Evolutionary conservation across 2,113 vertebrate species (phyloP).

Genomic region (Amblyornis subalaris): DNA sequence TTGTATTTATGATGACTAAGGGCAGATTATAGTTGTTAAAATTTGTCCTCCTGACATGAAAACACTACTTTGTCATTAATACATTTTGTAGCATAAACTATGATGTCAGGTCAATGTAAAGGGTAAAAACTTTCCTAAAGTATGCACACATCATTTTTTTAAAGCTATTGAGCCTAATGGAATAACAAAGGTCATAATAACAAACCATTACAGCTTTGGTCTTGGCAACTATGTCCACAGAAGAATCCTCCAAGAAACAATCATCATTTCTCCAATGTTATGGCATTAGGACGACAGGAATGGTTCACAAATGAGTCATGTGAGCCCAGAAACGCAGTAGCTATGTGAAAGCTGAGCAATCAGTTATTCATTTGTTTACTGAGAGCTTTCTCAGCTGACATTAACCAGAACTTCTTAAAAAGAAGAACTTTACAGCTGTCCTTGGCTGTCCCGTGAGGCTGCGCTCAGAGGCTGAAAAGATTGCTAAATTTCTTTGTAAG

Average conservation of each 20-base stretch:
- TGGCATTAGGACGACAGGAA: constrained; percentile 81
- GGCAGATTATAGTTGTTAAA: constrained; percentile 85
- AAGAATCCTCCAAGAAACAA: constrained; percentile 80
- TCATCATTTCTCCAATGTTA: constrained; percentile 83
- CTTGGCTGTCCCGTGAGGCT: constrained; percentile 47
- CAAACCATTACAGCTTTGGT: constrained; percentile 91
- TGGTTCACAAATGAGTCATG: constrained; percentile 78
- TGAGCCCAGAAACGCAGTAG: constrained; percentile 72
- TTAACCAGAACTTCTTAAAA: constrained; percentile 79
- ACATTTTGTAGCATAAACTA: constrained; percentile 80
- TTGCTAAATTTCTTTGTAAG: constrained; percentile 65
- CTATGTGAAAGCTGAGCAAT: constrained; percentile 76
- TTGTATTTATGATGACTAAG: constrained; percentile 82
- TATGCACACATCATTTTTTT: constrained; percentile 77
- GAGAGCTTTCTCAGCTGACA: constrained; percentile 76
- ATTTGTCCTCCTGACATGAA: constrained; percentile 79
- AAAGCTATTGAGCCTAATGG: constrained; percentile 88
- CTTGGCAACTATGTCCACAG: constrained; percentile 79
- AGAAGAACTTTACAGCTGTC: constrained; percentile 79
- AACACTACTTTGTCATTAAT: constrained; percentile 81
- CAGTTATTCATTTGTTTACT: constrained; percentile 87
- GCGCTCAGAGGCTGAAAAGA: constrained; percentile 38
- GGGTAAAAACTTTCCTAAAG: constrained; percentile 82
- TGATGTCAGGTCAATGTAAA: constrained; percentile 84
- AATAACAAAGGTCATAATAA: constrained; percentile 96